phyloP scores from a whole-genome alignment of 2,113 vertebrate genomes.

The Microcebus griseorufus region DNA sequence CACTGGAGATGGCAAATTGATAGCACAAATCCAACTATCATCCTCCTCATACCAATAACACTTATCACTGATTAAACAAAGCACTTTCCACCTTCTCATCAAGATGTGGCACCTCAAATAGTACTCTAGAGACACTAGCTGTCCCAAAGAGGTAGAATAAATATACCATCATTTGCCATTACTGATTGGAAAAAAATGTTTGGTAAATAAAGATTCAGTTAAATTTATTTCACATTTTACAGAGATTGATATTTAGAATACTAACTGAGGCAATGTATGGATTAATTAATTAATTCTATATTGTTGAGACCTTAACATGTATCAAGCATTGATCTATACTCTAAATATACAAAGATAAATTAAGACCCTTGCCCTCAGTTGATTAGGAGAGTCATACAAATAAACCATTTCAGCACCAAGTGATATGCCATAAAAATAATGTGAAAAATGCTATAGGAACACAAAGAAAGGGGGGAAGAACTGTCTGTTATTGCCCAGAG shows the following conservation, averaged over 20 bases:
- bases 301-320: neutral
- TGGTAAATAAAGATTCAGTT: neutral
- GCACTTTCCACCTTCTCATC: neutral
- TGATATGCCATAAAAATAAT: conserved; percentile 42
- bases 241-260: neutral
- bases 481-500: neutral
- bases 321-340: neutral
- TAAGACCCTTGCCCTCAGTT: neutral
- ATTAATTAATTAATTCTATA: neutral
- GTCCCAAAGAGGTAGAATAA: neutral
- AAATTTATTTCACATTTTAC: neutral
- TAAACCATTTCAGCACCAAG: neutral
- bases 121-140: neutral
- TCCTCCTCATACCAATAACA: neutral
- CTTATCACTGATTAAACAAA: neutral
- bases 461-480: neutral
- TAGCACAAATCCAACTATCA: neutral
- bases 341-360: conserved; percentile 22
- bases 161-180: neutral
- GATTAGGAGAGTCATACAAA: neutral
- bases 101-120: neutral
- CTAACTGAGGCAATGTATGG: neutral
- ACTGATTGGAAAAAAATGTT: neutral
- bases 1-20: neutral
- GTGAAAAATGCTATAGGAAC: neutral